These are phyloP conservation scores for Danio rerio DNA, from an alignment of 2,113 vertebrate species.

Conservation along the genomic window GRCz12tu NC_133186.1:30878501-30879000, in stretches of 20 bases:
- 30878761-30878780: not conserved
- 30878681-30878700: not conserved
- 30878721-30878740: not conserved
- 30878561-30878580: not conserved
- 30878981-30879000: too few species aligned
- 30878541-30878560: conserved; percentile 57
- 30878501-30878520: conserved; percentile 64
- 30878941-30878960: too few species aligned
- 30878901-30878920: not conserved
- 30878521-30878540: conserved; percentile 55
- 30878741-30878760: conserved; percentile 23
- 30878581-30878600: not conserved
- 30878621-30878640: conserved; percentile 21
- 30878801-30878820: not conserved
- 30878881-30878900: not conserved
- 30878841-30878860: not conserved
- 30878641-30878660: conserved; percentile 1
- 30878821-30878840: conserved; percentile 15
- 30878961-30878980: too few species aligned
- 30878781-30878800: not conserved
- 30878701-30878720: conserved; percentile 40
- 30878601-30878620: not conserved
- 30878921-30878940: not conserved
- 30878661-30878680: conserved; percentile 24
- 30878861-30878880: not conserved